Percentiles rank a stretch among this genome's conserved stretches.
Conservation (phyloP, 2,113 vertebrate species). For the Xenus cinereus region DNA sequence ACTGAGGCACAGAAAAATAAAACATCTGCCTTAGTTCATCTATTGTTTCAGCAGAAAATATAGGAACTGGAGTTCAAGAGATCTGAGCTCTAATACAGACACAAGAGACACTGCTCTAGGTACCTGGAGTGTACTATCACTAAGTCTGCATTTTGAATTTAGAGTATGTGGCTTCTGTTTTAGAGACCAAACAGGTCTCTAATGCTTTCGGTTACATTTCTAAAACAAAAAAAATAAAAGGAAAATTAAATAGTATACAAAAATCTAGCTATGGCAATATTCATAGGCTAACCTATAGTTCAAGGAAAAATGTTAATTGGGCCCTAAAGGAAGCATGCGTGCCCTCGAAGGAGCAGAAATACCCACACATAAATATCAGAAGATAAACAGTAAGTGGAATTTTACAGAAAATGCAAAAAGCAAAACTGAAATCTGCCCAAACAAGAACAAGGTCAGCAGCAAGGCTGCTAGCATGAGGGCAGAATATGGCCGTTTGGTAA, state of each 20-base stretch:
- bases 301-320: slow-evolving; percentile 52
- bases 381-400: slow-evolving; percentile 1
- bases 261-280: not conserved
- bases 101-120: not conserved
- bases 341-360: slow-evolving; percentile 15
- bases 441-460: not conserved
- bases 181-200: not conserved
- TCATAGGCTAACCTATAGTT: not conserved
- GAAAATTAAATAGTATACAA: not conserved
- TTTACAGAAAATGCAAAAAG: not conserved
- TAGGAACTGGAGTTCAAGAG: not conserved
- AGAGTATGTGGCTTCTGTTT: not conserved
- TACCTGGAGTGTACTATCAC: not conserved
- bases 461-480: not conserved
- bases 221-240: not conserved
- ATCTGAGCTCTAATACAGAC: not conserved
- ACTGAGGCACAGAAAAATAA: not conserved
- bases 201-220: not conserved
- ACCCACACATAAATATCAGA: slow-evolving; percentile 18
- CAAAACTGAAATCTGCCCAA: not conserved
- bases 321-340: not conserved
- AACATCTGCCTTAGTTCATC: not conserved
- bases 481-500: not conserved
- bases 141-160: not conserved
- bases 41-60: not conserved